Evolutionary conservation across 1,140 invertebrate genomes (phyloP), one percentile per base, ranked within the genome.

Genomic region (Cepaea nemoralis): DNA sequence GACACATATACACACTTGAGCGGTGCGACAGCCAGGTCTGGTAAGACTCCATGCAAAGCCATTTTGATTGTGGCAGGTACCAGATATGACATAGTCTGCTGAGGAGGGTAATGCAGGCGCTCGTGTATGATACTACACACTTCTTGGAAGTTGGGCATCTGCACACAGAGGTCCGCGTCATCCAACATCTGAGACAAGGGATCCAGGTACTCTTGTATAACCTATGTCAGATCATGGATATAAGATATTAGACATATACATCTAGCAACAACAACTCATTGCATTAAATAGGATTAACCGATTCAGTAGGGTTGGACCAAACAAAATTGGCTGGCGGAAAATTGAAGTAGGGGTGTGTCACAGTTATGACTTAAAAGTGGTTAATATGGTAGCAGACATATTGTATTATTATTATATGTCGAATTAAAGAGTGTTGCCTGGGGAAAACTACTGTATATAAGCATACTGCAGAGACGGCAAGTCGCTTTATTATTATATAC

Each of bases 1-100:
- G 10, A 31, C 59, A 31, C 27, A 2, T 31, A 31, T 31, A 63
- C 59, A 63, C 31, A 75, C 73, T 45, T 6, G 24, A 50, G 1
- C 16, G 73, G 73, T 27, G 19, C 27, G n/a, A 75, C 50, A 8
- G 1, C 22, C 22, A 48, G 22, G 31, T 45, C 73, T 31, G 73
- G 27, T n/a, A 50, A 22, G 22, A 50, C 12, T 48, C 73, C 73
- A 75, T 75, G 45, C 1, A 75, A 75, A 33, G 39, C 45, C 48
- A 75, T 50, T 19, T 50, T 75, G 42, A 55, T 50, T 12, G 31
- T n/a, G 10, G 73, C 45, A 50, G 39, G 39, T 50, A 48, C 22
- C 24, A 75, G n/a, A 35, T 50, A 35, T n/a, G 39, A n/a, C 48
- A 75, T 35, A 8, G 73, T 75, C 42, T 70, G 12, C 3, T 5